A percentile compares a stretch with the other conserved stretches of the same genome.
Conservation (phyloP, 2,797 vertebrate genomes). For the Tolypeutes matacus region DNA sequence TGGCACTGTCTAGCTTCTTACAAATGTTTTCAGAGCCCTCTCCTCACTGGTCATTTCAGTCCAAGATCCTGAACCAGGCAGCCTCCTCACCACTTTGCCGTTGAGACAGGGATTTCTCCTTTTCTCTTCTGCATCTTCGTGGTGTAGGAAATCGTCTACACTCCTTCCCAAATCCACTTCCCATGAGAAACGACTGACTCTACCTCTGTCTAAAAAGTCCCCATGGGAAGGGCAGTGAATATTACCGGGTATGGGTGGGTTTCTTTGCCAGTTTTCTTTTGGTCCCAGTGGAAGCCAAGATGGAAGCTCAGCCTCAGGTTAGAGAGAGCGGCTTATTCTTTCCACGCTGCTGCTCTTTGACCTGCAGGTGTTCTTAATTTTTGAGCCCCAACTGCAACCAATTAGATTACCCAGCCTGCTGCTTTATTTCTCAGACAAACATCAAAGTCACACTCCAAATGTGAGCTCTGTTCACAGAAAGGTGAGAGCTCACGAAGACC, state of each 20-base stretch:
- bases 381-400: not conserved
- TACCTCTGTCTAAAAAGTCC: not conserved
- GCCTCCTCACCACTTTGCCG: not conserved
- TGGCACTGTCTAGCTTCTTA: not conserved
- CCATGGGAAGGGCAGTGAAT: not conserved
- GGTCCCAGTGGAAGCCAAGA: not conserved
- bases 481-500: not conserved
- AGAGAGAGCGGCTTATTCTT: not conserved
- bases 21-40: not conserved
- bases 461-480: slow-evolving; percentile 13
- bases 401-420: not conserved
- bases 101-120: not conserved
- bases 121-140: not conserved
- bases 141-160: not conserved
- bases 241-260: not conserved
- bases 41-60: not conserved
- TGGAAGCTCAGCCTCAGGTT: not conserved
- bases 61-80: not conserved
- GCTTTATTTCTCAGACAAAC: not conserved
- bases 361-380: not conserved
- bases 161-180: not conserved
- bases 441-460: not conserved
- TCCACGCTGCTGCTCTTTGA: slow-evolving; percentile 4
- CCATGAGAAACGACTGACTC: not conserved
- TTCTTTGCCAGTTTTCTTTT: not conserved